These are phyloP conservation scores for Hemiprocne comata DNA, from an alignment of 2,113 vertebrate genomes.

Conservation along the genomic window DNA sequence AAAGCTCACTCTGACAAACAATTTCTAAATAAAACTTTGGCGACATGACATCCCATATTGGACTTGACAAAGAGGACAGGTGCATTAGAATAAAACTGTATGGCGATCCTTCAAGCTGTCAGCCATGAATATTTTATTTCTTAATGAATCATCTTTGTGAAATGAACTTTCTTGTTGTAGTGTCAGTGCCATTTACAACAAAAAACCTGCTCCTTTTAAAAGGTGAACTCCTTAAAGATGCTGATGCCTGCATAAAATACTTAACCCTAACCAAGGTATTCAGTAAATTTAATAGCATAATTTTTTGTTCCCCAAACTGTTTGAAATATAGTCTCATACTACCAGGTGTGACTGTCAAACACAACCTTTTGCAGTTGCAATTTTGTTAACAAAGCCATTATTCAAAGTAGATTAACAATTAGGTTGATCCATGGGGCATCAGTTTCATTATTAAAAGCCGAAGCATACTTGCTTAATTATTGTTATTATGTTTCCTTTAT, in stretches of 20 bases:
- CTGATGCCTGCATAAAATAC: slow-evolving; percentile 77
- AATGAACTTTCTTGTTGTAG: slow-evolving; percentile 90
- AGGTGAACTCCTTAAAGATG: slow-evolving; percentile 80
- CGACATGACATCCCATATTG: slow-evolving; percentile 94
- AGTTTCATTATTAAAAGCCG: neutral
- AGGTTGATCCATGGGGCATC: slow-evolving; percentile 18
- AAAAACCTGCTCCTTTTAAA: slow-evolving; percentile 81
- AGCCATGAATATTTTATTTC: slow-evolving; percentile 94
- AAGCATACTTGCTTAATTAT: neutral
- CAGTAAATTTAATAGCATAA: neutral
- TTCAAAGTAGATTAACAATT: slow-evolving; percentile 37
- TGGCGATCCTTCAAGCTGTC: slow-evolving; percentile 98
- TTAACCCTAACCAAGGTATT: slow-evolving; percentile 70
- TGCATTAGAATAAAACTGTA: slow-evolving; percentile 98
- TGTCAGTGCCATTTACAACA: slow-evolving; percentile 86
- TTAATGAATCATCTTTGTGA: slow-evolving; percentile 92
- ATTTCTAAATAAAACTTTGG: slow-evolving; percentile 93
- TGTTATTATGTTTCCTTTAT: neutral
- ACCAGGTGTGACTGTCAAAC: neutral
- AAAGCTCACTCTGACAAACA: slow-evolving; percentile 88
- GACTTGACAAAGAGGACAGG: slow-evolving; percentile 98
- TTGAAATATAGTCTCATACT: slow-evolving; percentile 22
- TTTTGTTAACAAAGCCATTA: slow-evolving; percentile 38
- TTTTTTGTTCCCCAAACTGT: neutral
- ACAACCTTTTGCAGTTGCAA: slow-evolving; percentile 5